These are phyloP conservation scores for Mugil cephalus DNA, from an alignment of 2,113 vertebrate species.

Conservation along the genomic window DNA sequence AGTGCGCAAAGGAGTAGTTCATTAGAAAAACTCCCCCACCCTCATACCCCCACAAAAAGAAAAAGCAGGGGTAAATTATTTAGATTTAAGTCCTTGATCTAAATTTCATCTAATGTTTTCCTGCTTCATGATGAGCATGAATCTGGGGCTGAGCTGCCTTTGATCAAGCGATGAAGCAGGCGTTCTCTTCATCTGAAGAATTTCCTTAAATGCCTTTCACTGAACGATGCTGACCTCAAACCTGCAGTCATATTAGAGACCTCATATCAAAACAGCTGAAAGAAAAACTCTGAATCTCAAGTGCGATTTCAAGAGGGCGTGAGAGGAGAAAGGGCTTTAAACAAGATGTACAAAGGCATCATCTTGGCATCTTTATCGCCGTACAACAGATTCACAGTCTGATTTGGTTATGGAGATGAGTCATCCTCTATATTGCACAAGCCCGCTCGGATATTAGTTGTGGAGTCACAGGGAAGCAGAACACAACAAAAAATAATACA, in stretches of 20 bases:
- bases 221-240: slow-evolving; percentile 39
- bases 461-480: slow-evolving; percentile 8
- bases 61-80: slow-evolving; percentile 68
- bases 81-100: slow-evolving; percentile 65
- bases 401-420: slow-evolving; percentile 39
- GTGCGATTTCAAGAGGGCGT: slow-evolving; percentile 10
- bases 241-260: slow-evolving; percentile 20
- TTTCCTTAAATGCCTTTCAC: slow-evolving; percentile 49
- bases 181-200: slow-evolving; percentile 58
- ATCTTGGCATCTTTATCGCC: slow-evolving; percentile 24
- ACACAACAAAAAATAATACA: slow-evolving; percentile 21
- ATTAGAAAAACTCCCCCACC: slow-evolving; percentile 23
- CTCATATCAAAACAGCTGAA: slow-evolving; percentile 1
- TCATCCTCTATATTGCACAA: slow-evolving; percentile 45
- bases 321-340: slow-evolving; percentile 10
- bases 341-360: slow-evolving; percentile 2
- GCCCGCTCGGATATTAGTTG: slow-evolving; percentile 17
- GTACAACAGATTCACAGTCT: slow-evolving; percentile 9
- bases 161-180: slow-evolving; percentile 66
- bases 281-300: slow-evolving; percentile 28
- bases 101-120: slow-evolving; percentile 65
- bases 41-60: background rate
- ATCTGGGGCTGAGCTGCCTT: slow-evolving; percentile 69
- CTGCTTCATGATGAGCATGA: slow-evolving; percentile 67
- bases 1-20: slow-evolving; percentile 49